phyloP scores from a whole-genome alignment of 1,140 invertebrate genomes.

The Trichonephila clavipes region DNA sequence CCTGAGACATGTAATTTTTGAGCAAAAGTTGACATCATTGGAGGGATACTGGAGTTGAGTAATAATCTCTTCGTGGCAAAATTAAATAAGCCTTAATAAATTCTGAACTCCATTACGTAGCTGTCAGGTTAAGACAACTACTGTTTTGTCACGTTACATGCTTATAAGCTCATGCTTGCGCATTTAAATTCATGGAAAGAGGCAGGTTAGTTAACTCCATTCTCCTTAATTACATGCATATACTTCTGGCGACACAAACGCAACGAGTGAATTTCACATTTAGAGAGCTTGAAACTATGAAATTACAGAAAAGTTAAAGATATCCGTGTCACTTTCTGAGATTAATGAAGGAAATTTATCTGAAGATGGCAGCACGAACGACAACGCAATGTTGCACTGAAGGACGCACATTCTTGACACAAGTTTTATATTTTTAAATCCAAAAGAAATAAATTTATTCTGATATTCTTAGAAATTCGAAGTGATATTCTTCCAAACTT shows the following conservation, averaged over 20 bases:
- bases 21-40: background rate
- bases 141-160: slow-evolving; percentile 14
- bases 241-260: background rate
- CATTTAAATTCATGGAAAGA: slow-evolving; percentile 34
- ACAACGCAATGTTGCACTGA: background rate
- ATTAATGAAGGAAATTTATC: background rate
- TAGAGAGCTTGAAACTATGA: background rate
- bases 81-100: background rate
- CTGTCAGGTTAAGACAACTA: background rate
- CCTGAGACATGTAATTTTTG: too few relatives aligned
- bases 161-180: background rate
- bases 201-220: background rate
- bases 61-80: background rate
- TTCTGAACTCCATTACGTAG: slow-evolving; percentile 27
- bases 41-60: background rate
- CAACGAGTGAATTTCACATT: background rate
- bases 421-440: too few relatives aligned
- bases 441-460: too few relatives aligned
- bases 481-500: too few relatives aligned
- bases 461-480: too few relatives aligned
- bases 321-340: background rate
- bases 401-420: background rate
- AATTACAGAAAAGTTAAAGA: background rate
- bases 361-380: background rate
- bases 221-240: slow-evolving; percentile 15